Conservation (phyloP, 2,797 vertebrate species). For the Crenuchus spilurus region DNA sequence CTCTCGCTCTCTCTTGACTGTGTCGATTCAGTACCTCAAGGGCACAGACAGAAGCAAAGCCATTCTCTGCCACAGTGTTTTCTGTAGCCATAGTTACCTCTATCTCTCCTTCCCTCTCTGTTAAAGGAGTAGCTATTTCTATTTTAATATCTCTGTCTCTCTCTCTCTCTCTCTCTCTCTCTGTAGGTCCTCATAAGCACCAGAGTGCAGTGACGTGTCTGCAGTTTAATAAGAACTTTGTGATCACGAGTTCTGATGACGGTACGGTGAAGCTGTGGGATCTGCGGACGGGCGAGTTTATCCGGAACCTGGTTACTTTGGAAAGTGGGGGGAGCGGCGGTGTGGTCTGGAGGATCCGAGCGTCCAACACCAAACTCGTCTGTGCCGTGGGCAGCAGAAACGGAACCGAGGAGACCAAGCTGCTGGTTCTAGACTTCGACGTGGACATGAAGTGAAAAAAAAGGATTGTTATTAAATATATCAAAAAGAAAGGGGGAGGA, state of each 20-base stretch:
- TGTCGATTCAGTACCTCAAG: constrained; percentile 29
- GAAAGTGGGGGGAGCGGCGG: constrained; percentile 99
- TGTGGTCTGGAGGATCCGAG: constrained; percentile 97
- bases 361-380: constrained; percentile 99
- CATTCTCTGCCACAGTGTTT: constrained; percentile 35
- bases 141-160: neutral
- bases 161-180: neutral
- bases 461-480: constrained; percentile 27
- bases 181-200: constrained; percentile 97
- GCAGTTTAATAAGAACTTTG: constrained; percentile 99
- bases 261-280: constrained; percentile 99
- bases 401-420: constrained; percentile 99
- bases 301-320: constrained; percentile 98
- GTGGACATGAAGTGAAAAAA: constrained; percentile 97
- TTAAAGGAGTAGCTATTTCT: too few relatives aligned
- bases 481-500: constrained; percentile 36
- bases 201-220: constrained; percentile 99
- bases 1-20: neutral
- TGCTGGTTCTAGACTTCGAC: constrained; percentile 99
- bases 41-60: constrained; percentile 42
- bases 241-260: constrained; percentile 99
- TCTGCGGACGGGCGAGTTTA: constrained; percentile 99
- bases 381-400: constrained; percentile 98
- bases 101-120: neutral
- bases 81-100: constrained; percentile 38